These are phyloP conservation scores for Harmothoe impar DNA, from an alignment of 2,888 invertebrate genomes.

Conservation along the genomic window DNA sequence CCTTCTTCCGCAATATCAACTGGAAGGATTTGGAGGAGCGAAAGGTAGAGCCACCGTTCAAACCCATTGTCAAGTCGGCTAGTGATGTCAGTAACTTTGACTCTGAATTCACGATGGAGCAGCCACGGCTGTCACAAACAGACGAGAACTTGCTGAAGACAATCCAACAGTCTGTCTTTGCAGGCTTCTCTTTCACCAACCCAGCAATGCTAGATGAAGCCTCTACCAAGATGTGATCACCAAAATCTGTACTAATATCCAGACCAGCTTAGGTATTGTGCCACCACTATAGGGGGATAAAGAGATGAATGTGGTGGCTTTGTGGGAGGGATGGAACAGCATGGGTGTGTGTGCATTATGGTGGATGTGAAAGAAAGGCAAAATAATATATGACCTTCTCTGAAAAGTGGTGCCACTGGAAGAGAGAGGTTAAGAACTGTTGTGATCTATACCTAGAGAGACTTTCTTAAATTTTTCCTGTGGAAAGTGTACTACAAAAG, in stretches of 20 bases:
- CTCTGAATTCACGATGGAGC: slow-evolving; percentile 96
- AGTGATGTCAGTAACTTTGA: slow-evolving; percentile 99
- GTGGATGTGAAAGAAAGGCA: too few relatives aligned
- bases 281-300: too few relatives aligned
- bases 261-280: too few relatives aligned
- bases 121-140: slow-evolving; percentile 95
- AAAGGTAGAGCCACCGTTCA: slow-evolving; percentile 95
- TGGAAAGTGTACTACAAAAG: too few relatives aligned
- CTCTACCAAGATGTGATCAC: slow-evolving; percentile 51
- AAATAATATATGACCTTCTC: too few relatives aligned
- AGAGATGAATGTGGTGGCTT: too few relatives aligned
- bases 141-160: slow-evolving; percentile 95
- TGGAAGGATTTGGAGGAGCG: slow-evolving; percentile 95
- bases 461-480: too few relatives aligned
- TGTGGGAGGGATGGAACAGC: too few relatives aligned
- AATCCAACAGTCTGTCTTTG: slow-evolving; percentile 98
- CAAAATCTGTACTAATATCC: not conserved
- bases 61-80: slow-evolving; percentile 92
- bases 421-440: too few relatives aligned
- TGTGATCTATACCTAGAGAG: too few relatives aligned
- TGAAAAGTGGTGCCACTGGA: too few relatives aligned
- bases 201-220: slow-evolving; percentile 50
- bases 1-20: slow-evolving; percentile 94
- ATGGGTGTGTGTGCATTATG: too few relatives aligned
- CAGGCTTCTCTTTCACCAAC: slow-evolving; percentile 89